Conservation (phyloP, 2,113 vertebrate species). For the Boulengeromyrus knoepffleri region DNA sequence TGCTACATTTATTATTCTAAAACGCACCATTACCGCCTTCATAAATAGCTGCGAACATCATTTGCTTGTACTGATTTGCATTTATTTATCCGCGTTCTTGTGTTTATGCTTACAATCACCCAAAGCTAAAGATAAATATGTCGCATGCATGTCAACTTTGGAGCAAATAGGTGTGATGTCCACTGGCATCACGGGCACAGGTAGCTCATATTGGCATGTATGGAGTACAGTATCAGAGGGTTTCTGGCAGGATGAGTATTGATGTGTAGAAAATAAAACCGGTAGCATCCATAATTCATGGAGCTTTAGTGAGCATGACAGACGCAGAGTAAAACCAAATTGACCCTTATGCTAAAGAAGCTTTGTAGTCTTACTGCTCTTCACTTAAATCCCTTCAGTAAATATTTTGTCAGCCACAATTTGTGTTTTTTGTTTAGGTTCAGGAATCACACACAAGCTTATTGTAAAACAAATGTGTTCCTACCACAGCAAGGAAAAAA, state of each 20-base stretch:
- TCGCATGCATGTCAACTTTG: neutral
- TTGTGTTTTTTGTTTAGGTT: neutral
- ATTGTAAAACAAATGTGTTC: neutral
- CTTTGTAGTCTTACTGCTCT: neutral
- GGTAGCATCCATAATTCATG: constrained; percentile 19
- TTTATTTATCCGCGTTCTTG: neutral
- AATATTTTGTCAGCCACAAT: constrained; percentile 10
- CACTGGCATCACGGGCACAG: neutral
- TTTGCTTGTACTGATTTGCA: neutral
- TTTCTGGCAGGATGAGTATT: constrained; percentile 14
- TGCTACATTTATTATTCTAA: neutral
- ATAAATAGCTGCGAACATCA: neutral
- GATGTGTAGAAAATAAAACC: constrained; percentile 23
- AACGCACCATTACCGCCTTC: neutral
- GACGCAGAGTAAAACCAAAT: constrained; percentile 14
- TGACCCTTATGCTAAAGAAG: constrained; percentile 15
- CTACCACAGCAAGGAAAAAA: neutral
- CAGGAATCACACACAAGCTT: neutral
- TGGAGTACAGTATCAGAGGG: constrained; percentile 3
- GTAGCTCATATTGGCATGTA: neutral
- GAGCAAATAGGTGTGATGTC: neutral
- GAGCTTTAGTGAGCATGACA: constrained; percentile 2
- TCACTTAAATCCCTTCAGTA: constrained; percentile 19
- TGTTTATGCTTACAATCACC: neutral
- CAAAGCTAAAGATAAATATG: neutral